A percentile compares a stretch with the other conserved stretches of the same genome.
These are phyloP conservation scores for Helicolenus hilgendorfi DNA, from an alignment of 2,797 vertebrate genomes.

Conservation along the genomic window DNA sequence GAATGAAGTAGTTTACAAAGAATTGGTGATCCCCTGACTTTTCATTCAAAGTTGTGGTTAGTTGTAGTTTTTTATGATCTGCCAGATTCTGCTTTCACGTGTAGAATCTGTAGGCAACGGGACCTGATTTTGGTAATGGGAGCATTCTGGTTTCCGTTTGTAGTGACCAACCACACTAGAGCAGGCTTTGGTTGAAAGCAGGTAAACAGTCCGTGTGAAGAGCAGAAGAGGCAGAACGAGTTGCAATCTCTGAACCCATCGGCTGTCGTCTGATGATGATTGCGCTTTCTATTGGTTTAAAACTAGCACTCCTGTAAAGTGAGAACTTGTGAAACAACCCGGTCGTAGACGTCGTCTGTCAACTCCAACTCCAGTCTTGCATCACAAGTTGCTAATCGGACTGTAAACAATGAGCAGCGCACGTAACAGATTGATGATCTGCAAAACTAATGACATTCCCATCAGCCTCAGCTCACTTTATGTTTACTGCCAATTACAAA, in stretches of 20 bases:
- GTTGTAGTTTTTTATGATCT: background rate
- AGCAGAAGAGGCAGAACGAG: too few species aligned
- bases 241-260: too few species aligned
- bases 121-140: fast-evolving
- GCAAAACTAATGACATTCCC: too few species aligned
- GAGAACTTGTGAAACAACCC: background rate
- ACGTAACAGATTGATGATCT: too few species aligned
- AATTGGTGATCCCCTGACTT: background rate
- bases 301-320: background rate
- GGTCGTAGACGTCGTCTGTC: fast-evolving
- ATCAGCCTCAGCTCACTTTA: too few species aligned
- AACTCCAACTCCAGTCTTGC: background rate
- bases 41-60: background rate
- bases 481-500: background rate
- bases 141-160: too few species aligned
- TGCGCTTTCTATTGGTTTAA: background rate
- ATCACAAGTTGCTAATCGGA: background rate
- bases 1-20: background rate
- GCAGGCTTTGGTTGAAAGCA: too few species aligned
- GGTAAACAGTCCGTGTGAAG: too few species aligned
- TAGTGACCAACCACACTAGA: too few species aligned
- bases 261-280: background rate
- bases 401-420: too few species aligned
- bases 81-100: background rate
- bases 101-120: too few species aligned